Percentiles rank a stretch among this genome's conserved stretches.
phyloP scores from a whole-genome alignment of 2,113 vertebrate species.

The Daboia siamensis region DNA sequence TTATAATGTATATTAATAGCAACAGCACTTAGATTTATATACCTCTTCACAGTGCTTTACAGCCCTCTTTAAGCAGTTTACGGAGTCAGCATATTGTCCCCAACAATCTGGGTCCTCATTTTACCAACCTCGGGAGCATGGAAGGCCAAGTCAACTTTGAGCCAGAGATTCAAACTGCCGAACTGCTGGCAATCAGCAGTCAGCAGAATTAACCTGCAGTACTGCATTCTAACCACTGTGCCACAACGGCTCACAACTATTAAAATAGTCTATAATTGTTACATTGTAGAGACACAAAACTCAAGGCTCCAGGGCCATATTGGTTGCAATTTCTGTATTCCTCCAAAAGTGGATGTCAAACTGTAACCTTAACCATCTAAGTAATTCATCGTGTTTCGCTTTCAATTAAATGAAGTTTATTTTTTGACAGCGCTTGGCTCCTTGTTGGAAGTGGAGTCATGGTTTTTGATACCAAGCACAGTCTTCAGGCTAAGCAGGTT shows the following conservation, averaged over 20 bases:
- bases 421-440: background rate
- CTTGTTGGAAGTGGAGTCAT: background rate
- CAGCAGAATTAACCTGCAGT: no score
- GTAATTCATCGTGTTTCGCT: background rate
- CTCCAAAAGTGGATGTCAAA: background rate
- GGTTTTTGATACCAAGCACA: background rate
- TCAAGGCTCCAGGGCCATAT: background rate
- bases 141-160: no score
- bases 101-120: no score
- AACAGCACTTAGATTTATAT: no score
- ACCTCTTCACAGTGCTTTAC: no score
- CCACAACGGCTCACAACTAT: no score
- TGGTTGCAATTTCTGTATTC: background rate
- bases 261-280: background rate
- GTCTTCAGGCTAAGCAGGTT: background rate
- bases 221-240: no score
- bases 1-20: background rate
- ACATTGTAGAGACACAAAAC: background rate
- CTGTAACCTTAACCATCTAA: background rate
- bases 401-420: background rate
- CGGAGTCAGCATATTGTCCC: no score
- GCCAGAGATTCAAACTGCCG: no score
- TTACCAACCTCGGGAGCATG: no score
- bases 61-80: no score
- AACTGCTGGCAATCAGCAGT: no score